Evolutionary conservation across 2,113 vertebrate genomes (phyloP).

Genomic region (Oryzias woworae): DNA sequence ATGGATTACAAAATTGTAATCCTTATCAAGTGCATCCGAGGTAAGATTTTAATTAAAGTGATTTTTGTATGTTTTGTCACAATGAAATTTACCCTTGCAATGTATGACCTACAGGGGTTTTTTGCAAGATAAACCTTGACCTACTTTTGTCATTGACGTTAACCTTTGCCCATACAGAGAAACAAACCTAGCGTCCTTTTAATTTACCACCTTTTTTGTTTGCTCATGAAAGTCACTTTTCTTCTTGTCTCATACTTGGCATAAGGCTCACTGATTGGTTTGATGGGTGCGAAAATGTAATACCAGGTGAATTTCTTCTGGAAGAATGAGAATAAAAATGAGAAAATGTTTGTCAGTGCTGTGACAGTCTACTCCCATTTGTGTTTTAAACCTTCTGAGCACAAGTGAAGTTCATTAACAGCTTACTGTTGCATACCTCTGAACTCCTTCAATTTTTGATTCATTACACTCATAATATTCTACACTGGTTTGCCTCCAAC

Average conservation of each 20-base stretch:
- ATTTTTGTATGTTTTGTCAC: constrained; percentile 1
- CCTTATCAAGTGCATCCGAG: neutral
- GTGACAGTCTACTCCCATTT: constrained; percentile 18
- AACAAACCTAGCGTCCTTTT: neutral
- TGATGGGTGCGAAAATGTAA: neutral
- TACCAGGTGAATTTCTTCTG: neutral
- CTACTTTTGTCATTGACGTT: neutral
- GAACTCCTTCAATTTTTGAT: constrained; percentile 65
- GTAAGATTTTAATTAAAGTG: constrained; percentile 1
- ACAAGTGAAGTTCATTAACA: constrained; percentile 64
- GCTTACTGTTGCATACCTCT: constrained; percentile 51
- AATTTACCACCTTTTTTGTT: neutral
- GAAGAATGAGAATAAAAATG: constrained; percentile 19
- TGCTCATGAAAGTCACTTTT: neutral
- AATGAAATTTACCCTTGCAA: neutral
- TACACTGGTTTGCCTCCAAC: constrained; percentile 66
- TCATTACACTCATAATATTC: constrained; percentile 71
- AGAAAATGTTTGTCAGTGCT: constrained; percentile 30
- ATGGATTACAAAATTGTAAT: neutral
- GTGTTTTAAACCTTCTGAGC: constrained; percentile 45
- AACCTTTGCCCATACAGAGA: neutral
- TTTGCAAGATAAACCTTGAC: neutral
- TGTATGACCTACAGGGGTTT: neutral
- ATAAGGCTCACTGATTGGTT: neutral
- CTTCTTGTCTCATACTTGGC: too few relatives aligned